phyloP scores from a whole-genome alignment of 2,113 vertebrate genomes.

The Garra rufa region DNA sequence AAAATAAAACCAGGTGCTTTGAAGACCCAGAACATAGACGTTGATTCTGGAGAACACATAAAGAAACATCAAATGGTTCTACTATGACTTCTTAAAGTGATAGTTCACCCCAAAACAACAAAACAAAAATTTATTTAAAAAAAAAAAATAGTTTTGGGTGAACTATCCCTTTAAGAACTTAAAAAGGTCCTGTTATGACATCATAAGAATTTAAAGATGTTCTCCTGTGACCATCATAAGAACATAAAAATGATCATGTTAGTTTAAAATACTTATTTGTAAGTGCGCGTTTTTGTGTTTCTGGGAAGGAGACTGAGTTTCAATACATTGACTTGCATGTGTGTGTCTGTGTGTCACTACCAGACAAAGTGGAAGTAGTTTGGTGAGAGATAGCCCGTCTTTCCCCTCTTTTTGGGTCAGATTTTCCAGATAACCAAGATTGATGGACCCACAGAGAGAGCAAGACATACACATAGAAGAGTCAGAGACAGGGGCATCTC shows the following conservation, averaged over 20 bases:
- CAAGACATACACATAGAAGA: slow-evolving; percentile 52
- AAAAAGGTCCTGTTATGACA: background rate
- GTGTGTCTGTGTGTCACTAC: slow-evolving; percentile 15
- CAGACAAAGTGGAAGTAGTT: slow-evolving; percentile 22
- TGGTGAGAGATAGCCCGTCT: slow-evolving; percentile 54
- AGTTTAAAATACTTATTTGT: background rate
- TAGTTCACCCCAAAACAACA: too few relatives aligned
- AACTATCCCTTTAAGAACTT: too few relatives aligned
- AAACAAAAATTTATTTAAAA: too few relatives aligned
- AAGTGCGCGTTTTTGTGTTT: background rate
- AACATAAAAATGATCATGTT: background rate
- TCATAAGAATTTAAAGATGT: background rate
- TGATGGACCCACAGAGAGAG: slow-evolving; percentile 69
- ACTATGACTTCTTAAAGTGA: background rate
- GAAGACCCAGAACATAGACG: background rate
- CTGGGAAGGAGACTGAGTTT: background rate
- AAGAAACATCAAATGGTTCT: background rate
- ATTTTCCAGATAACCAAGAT: slow-evolving; percentile 65
- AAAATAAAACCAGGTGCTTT: background rate
- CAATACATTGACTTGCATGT: background rate
- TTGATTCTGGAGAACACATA: background rate
- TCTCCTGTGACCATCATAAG: background rate
- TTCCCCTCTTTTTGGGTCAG: slow-evolving; percentile 63
- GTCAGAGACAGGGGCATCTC: slow-evolving; percentile 55
- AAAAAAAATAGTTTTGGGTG: too few relatives aligned